Percentiles rank a stretch among this genome's conserved stretches.
These are phyloP conservation scores for Irena cyanogastra DNA, from an alignment of 2,113 vertebrate species.

Conservation along the genomic window DNA sequence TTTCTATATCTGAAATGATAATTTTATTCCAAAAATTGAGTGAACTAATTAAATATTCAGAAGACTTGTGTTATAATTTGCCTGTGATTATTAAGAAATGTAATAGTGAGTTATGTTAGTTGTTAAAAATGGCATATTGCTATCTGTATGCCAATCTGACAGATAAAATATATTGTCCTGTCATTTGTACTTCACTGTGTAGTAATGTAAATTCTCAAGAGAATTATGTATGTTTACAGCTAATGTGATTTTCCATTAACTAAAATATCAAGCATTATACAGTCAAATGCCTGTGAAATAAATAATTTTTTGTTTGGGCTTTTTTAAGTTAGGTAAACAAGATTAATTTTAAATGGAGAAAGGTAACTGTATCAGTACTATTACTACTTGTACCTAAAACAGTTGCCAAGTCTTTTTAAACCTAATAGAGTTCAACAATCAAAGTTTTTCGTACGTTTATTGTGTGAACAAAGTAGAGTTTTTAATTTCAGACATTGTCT, in stretches of 20 bases:
- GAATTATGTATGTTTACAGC: not conserved
- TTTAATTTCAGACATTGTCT: not conserved
- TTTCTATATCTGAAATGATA: not conserved
- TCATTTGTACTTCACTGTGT: not conserved
- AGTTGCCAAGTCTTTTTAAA: not conserved
- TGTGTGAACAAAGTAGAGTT: not conserved
- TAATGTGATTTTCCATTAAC: not conserved
- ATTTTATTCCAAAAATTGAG: not conserved
- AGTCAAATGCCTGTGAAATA: not conserved
- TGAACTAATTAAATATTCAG: not conserved
- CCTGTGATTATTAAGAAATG: not conserved
- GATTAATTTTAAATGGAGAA: not conserved
- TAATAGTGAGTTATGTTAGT: not conserved
- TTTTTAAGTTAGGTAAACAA: not conserved
- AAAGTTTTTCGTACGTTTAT: not conserved
- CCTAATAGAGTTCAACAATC: not conserved
- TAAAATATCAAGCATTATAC: not conserved
- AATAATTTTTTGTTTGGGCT: not conserved
- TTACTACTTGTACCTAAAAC: not conserved
- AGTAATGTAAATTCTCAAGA: not conserved
- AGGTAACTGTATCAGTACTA: not conserved
- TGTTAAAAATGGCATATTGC: fast-evolving
- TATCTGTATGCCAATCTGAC: not conserved
- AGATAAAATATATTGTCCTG: not conserved
- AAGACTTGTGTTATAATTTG: not conserved